Base-by-base conservation (phyloP, 2,888 invertebrate genomes). In the Ennomos quercinarius region DNA sequence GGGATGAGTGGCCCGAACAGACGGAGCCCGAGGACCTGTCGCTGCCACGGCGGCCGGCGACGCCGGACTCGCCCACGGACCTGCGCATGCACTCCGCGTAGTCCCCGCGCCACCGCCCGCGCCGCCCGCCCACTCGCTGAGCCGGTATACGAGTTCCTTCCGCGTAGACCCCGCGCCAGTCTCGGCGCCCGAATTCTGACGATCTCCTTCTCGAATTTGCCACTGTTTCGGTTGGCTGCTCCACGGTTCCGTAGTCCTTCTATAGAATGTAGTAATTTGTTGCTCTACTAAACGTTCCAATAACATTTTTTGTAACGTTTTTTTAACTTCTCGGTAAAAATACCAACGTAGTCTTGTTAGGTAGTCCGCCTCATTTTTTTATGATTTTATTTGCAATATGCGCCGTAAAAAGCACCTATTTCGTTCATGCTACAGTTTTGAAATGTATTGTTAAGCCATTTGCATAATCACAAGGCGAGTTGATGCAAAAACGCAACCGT, bases 11-110 rank as follows among this genome's bases (percentile, higher is more conserved):
- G 87, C 97, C 97, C 12, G 97, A 96, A 83, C 98, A 98, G 91
- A 98, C 98, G 2, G 98, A 98, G 84, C 98, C 98, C 8, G 98
- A 98, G 83, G 98, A 98, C 83, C 93, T 98, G 66, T 97, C 97
- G 55, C 95, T 97, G 94, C 91, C 91, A 54, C 85, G 93, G 70
- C 81, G 92, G 68, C 89, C 91, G 79, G 86, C 87, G 77, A 89
- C 91, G 79, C 91, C 91, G 69, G 89, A 89, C 78, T 91, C 90
- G 73, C 91, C 91, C 79, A 87, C 91, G 71, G 92, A 91, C 83
- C 83, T 92, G 78, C 90, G 92, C 81, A 76, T 91, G 81, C 91
- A 90, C 82, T 79, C 86, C 81, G 89, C 90, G 87, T 91, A 91
- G 87, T 86, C 73, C 69, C 75, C 79, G 81, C 85, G 83, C 57